Percentiles rank a stretch among this genome's conserved stretches.
phyloP scores from a whole-genome alignment of 92 coral and sea anemone species.

The Porites lobata region DNA sequence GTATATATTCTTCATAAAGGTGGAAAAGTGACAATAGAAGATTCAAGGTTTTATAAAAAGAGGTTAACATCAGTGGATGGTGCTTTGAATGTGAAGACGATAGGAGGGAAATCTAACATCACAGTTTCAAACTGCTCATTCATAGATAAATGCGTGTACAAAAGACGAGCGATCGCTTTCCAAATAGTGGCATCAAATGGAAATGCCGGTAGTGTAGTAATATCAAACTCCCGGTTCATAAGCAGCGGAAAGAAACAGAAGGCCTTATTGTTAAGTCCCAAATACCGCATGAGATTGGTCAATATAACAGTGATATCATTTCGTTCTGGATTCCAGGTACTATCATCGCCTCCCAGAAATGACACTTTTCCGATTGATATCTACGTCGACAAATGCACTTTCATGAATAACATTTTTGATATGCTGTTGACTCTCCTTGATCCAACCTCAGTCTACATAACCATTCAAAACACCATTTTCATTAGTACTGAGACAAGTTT shows the following conservation, averaged over 20 bases:
- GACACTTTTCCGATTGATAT: neutral
- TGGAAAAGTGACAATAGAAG: conserved; percentile 6
- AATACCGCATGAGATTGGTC: conserved; percentile 22
- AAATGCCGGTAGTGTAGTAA: conserved; percentile 13
- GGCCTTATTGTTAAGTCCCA: conserved; percentile 21
- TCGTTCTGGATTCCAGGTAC: neutral
- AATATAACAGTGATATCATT: conserved; percentile 10
- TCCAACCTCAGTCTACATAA: conserved; percentile 7
- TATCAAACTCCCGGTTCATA: neutral
- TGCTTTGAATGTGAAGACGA: neutral
- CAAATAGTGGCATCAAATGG: neutral
- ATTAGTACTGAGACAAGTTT: neutral
- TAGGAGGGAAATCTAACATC: conserved; percentile 18
- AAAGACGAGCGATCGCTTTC: neutral
- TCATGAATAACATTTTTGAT: conserved; percentile 11
- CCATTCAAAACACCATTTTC: conserved; percentile 18
- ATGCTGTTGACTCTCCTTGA: neutral
- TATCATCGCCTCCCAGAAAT: neutral
- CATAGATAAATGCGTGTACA: neutral
- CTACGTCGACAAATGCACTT: conserved; percentile 21
- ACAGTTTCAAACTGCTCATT: conserved; percentile 14
- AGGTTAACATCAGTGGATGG: neutral
- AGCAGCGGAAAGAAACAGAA: neutral
- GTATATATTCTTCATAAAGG: neutral
- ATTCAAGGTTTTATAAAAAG: neutral